These are phyloP conservation scores for Mionectes macconnelli DNA, from an alignment of 2,113 vertebrate genomes.

Conservation along the genomic window DNA sequence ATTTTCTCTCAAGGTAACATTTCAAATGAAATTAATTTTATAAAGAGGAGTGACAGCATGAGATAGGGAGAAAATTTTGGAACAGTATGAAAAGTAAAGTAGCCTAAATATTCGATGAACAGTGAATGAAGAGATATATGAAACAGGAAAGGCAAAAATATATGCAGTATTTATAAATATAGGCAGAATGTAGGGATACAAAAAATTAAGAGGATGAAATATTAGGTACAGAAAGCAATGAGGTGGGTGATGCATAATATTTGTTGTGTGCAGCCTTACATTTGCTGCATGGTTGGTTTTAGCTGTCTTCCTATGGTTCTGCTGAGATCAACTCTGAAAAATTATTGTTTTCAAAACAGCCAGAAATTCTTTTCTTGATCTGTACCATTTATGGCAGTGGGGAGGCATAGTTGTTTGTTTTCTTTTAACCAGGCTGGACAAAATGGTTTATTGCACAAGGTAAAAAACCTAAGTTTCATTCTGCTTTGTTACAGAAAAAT, in stretches of 20 bases:
- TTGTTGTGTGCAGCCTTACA: neutral
- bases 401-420: neutral
- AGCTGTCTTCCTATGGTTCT: neutral
- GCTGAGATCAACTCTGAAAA: neutral
- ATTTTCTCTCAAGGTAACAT: neutral
- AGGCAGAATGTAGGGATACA: neutral
- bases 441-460: neutral
- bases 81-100: neutral
- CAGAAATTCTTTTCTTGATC: neutral
- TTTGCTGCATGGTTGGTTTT: neutral
- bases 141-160: neutral
- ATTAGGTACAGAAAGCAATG: neutral
- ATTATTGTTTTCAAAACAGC: neutral
- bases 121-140: neutral
- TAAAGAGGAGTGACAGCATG: neutral
- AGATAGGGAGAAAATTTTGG: neutral
- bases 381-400: neutral
- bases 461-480: neutral
- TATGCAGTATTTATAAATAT: neutral
- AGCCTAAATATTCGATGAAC: neutral
- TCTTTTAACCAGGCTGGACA: neutral
- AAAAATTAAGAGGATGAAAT: neutral
- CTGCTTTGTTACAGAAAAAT: neutral
- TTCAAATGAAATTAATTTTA: neutral
- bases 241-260: neutral